Evolutionary conservation across 2,113 vertebrate genomes (phyloP), one percentile per base, ranked within the genome.

Genomic region (Nematolebias whitei): DNA sequence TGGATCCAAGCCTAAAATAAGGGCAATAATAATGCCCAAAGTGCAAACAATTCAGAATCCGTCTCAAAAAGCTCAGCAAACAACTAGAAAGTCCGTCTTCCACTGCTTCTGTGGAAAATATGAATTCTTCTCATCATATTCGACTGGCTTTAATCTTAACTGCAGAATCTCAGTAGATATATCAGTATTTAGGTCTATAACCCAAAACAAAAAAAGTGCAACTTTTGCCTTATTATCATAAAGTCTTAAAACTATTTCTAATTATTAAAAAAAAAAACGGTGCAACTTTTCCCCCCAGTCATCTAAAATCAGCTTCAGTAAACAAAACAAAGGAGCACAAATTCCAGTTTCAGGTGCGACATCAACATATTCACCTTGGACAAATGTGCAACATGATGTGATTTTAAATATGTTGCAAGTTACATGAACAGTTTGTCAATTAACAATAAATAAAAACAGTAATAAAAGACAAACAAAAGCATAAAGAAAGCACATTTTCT

Each of bases 91-190:
- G 93, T 92, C 92, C 92, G 90, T 74, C 93, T 91, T 63, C 65
- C 67, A 67, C 47, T 24, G 48, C 68, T 73, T 91, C 93, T 94
- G 92, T 91, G 92, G 94, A 93, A 86, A 95, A 96, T 94, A 95
- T 91, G 94, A 95, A 92, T 95, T 95, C 76, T 61, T 92, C 94
- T 95, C 94, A 93, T 95, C 94, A 94, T 94, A 93, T 93, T 90
- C 91, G 89, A 91, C 91, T 94, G 92, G 91, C 89, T 94, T 93
- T 91, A 94, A 94, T 57, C 52, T 22, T 54, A 75, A 77, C 93
- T 78, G 93, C 93, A 94, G 94, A 94, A 96, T 93, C 93, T 91
- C 91, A 94, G 94, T 93, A 96, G 93, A 95, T 95, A 95, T 93
- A 74, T 66, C 64, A 94, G 94, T 91, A 93, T 95, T 94, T 93